Base-by-base conservation (phyloP, 2,797 vertebrate species). In the Gallinago nigripennis region DNA sequence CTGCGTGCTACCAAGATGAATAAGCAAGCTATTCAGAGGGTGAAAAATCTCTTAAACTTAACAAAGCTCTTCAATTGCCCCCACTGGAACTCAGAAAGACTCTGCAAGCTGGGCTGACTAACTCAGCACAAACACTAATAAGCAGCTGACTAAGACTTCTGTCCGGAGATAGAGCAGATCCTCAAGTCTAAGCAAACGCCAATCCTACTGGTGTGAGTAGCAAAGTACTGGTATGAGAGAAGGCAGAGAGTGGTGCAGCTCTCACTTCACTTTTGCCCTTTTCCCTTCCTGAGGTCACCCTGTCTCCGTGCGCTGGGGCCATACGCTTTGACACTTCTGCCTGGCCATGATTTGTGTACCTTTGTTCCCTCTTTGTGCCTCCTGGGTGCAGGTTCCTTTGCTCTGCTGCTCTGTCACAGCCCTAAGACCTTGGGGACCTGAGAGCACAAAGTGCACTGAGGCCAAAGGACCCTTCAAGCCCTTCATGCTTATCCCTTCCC, bases 251-350 rank as follows among this genome's bases (percentile, higher is more conserved):
- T 30, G 37, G 20, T 53, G 17, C 33, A 82, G 20, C 18, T 88
- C 30, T 53, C 21, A 10, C 15, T 25, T 50, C 12, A 12, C 8
- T 82, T 58, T 79, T 37, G 3, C 4, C 39, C 19, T 58, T 83
- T 79, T 46, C 12, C 33, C 35, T 68, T 73, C 33, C 31, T 0
- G 4, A 16, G 11, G 7, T n/a, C 25, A 16, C 6, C 28, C 28
- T 16, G 3, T 39, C 18, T 43, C 25, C 2, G 0, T n/a, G 6
- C 11, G 16, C 35, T 15, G 9, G 23, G 45, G 10, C 30, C 13
- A 11, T 7, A 30, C 8, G 12, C 10, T 76, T 61, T 45, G 48
- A 28, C 15, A 19, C 7, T 54, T 84, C 33, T 70, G 5, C 31
- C n/a, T 58, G 60, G 12, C 8, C 54, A 30, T 45, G 72, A 0